These are phyloP conservation scores for Plebejus anna DNA, from an alignment of 2,888 invertebrate species.

Conservation along the genomic window DNA sequence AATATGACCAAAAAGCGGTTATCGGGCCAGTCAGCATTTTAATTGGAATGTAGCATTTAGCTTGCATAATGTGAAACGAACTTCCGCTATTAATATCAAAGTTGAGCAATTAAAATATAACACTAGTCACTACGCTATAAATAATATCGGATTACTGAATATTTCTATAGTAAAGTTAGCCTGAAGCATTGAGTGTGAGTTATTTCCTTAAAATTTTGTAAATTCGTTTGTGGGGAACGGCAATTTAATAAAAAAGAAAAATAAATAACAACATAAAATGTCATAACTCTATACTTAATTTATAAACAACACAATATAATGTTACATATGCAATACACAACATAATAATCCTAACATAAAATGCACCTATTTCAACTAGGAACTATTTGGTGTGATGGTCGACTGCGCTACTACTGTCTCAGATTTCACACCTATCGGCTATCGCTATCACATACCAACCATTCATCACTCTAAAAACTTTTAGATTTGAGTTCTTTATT, in stretches of 20 bases:
- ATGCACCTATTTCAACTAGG: constrained; percentile 74
- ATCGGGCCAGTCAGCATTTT: constrained; percentile 3
- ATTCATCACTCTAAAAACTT: background rate
- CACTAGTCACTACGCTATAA: background rate
- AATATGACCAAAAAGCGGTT: background rate
- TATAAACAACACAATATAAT: constrained; percentile 36
- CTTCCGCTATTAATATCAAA: background rate
- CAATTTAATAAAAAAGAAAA: constrained; percentile 21
- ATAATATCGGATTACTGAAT: background rate
- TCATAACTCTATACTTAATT: constrained; percentile 31
- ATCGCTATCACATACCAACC: background rate
- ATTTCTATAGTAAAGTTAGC: background rate
- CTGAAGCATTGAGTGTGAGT: constrained; percentile 4
- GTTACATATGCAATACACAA: constrained; percentile 36
- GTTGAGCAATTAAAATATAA: constrained; percentile 20
- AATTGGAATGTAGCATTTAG: constrained; percentile 30
- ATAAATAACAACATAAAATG: constrained; percentile 31
- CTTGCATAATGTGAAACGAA: constrained; percentile 1
- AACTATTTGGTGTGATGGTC: constrained; percentile 55
- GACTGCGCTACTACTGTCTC: constrained; percentile 22
- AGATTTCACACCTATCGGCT: background rate
- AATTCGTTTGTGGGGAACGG: background rate
- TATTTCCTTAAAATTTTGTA: constrained; percentile 12
- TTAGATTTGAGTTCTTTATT: background rate
- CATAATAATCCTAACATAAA: constrained; percentile 55